Percentiles rank a stretch among this genome's conserved stretches.
Conservation (phyloP, 2,113 vertebrate genomes). For the Sminthopsis crassicaudata region DNA sequence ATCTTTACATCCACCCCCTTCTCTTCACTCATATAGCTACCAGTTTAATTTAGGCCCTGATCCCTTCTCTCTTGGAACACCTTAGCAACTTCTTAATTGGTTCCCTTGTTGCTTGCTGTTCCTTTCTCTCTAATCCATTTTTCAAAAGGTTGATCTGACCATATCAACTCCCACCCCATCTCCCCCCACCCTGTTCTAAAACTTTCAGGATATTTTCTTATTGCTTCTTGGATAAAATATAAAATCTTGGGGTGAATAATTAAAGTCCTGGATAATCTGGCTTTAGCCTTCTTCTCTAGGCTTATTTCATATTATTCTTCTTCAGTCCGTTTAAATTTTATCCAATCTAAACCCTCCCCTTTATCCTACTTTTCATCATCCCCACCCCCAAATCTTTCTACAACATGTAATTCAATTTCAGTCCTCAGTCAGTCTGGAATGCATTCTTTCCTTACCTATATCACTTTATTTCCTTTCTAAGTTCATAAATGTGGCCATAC, state of each 20-base stretch:
- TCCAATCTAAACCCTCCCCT: not conserved
- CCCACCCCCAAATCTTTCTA: not conserved
- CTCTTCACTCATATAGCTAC: not conserved
- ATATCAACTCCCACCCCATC: not conserved
- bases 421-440: not conserved
- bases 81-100: not conserved
- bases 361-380: not conserved
- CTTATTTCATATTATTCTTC: not conserved
- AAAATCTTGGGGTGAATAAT: not conserved
- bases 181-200: not conserved
- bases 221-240: not conserved
- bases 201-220: not conserved
- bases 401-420: not conserved
- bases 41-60: not conserved
- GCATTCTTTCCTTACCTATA: not conserved
- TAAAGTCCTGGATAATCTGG: not conserved
- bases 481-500: not conserved
- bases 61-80: not conserved
- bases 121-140: not conserved
- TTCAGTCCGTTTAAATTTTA: not conserved
- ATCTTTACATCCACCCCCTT: not conserved
- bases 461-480: not conserved
- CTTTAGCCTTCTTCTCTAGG: not conserved
- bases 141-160: not conserved
- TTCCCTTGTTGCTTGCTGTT: not conserved